Conservation (phyloP, 1,140 invertebrate species). For the Dufourea novaeangliae region DNA sequence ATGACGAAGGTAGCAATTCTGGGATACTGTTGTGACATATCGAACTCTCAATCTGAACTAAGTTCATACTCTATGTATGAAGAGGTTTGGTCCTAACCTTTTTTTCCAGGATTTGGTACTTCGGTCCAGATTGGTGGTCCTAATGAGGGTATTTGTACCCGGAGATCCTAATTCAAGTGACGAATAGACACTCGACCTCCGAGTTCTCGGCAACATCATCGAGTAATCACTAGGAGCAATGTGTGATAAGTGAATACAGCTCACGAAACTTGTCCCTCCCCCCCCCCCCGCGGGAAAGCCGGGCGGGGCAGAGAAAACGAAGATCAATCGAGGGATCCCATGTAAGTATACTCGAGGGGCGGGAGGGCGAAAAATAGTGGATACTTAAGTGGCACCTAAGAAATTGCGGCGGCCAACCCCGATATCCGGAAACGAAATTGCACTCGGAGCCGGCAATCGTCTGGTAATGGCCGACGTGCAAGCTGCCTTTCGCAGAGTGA, state of each 20-base stretch:
- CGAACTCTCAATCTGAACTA: too few species aligned
- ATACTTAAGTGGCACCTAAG: conserved; percentile 28
- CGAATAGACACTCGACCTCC: too few species aligned
- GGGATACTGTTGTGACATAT: too few species aligned
- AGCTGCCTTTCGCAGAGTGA: conserved; percentile 1
- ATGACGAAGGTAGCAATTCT: too few species aligned
- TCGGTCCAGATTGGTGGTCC: too few species aligned
- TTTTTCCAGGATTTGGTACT: too few species aligned
- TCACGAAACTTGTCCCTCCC: neutral
- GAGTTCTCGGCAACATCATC: neutral
- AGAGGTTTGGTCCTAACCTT: too few species aligned
- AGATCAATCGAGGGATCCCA: conserved; percentile 2
- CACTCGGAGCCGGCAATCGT: conserved; percentile 45
- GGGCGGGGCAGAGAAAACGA: neutral
- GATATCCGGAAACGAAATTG: conserved; percentile 40
- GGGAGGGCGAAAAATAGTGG: conserved; percentile 1
- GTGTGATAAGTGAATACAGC: neutral
- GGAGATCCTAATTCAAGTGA: too few species aligned
- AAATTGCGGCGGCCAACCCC: conserved; percentile 21
- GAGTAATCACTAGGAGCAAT: neutral
- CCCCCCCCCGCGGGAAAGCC: neutral
- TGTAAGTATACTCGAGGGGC: conserved; percentile 5
- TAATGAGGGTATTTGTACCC: too few species aligned
- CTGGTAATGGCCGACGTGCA: conserved; percentile 49
- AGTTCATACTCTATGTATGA: too few species aligned